A percentile compares a stretch with the other conserved stretches of the same genome.
These are phyloP conservation scores for Agrochola lota DNA, from an alignment of 2,888 invertebrate species.

Conservation along the genomic window DNA sequence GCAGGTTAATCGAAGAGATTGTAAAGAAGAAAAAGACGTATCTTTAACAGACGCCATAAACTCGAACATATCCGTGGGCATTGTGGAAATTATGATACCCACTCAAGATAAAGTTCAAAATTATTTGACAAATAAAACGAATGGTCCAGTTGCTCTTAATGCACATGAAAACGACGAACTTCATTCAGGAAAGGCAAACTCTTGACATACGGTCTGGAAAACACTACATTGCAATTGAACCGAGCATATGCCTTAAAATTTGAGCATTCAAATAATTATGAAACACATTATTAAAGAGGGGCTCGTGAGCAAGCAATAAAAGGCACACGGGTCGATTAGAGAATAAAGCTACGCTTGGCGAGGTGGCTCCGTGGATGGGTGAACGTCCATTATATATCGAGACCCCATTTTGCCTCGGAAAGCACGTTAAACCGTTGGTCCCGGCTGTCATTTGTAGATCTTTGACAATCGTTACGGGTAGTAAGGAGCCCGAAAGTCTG, in stretches of 20 bases:
- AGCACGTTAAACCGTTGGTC: neutral
- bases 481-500: neutral
- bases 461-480: neutral
- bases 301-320: neutral
- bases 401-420: neutral
- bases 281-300: neutral
- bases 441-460: too few relatives aligned
- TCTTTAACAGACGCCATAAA: neutral
- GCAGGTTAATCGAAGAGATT: neutral
- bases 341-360: neutral
- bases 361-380: neutral
- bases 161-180: neutral
- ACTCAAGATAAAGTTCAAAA: neutral
- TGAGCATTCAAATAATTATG: neutral
- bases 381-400: neutral
- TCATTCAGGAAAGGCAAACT: neutral
- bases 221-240: neutral
- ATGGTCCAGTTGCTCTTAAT: neutral
- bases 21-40: neutral
- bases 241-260: neutral
- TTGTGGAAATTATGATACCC: neutral
- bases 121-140: neutral
- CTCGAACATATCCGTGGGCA: neutral
- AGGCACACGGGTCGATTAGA: neutral
- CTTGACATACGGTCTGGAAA: constrained; percentile 1